A percentile compares a stretch with the other conserved stretches of the same genome.
These are phyloP conservation scores for Cyanoramphus novaezelandiae DNA, from an alignment of 2,113 vertebrate species.

Conservation along the genomic window DNA sequence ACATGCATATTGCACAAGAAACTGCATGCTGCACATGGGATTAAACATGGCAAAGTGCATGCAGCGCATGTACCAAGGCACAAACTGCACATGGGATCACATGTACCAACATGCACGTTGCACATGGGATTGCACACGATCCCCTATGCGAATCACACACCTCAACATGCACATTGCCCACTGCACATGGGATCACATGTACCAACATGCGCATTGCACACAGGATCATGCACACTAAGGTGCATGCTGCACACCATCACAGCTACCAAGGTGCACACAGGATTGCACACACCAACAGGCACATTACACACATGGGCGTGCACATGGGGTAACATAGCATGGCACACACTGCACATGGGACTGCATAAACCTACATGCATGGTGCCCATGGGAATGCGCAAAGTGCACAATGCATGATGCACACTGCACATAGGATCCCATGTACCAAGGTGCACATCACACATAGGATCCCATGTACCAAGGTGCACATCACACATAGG, in stretches of 20 bases:
- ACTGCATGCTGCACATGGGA: neutral
- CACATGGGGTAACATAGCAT: neutral
- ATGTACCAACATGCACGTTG: too few relatives aligned
- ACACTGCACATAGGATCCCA: too few relatives aligned
- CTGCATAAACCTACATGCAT: neutral
- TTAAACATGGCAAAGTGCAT: neutral
- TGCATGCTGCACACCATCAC: accelerated
- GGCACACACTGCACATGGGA: accelerated
- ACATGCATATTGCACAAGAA: accelerated
- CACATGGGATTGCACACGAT: too few relatives aligned
- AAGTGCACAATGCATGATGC: neutral
- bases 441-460: neutral
- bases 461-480: too few relatives aligned
- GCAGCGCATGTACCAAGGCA: neutral
- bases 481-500: too few relatives aligned
- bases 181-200: neutral
- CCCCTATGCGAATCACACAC: too few relatives aligned
- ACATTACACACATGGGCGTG: accelerated
- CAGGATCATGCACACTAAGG: accelerated
- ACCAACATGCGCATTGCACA: accelerated
- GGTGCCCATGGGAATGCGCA: neutral
- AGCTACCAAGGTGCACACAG: accelerated
- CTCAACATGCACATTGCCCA: neutral
- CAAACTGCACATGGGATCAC: too few relatives aligned
- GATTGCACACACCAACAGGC: accelerated